Evolutionary conservation across 2,888 invertebrate species (phyloP).

Genomic region (Parascotia fuliginaria): DNA sequence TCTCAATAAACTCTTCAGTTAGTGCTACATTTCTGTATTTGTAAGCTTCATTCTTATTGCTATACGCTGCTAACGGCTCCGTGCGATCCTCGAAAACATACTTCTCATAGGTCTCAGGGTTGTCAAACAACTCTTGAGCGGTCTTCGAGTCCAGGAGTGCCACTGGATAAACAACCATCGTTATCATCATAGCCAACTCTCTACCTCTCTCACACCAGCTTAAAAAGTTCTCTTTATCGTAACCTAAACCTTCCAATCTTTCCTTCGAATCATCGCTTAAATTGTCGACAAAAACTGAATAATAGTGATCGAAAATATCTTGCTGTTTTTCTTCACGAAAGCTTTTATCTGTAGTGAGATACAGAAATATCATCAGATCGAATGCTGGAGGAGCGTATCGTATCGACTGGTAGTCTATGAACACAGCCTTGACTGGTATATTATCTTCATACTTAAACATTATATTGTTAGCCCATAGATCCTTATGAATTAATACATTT

Average conservation of each 20-base stretch:
- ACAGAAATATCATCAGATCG: conserved; percentile 63
- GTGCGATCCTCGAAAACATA: conserved; percentile 46
- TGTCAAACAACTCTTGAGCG: conserved; percentile 47
- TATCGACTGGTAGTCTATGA: conserved; percentile 71
- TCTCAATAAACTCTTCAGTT: conserved; percentile 62
- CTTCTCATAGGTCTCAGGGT: conserved; percentile 49
- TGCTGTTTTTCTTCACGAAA: conserved; percentile 59
- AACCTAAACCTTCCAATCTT: conserved; percentile 49
- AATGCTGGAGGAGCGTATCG: conserved; percentile 71
- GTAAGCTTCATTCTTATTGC: conserved; percentile 40
- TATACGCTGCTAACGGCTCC: conserved; percentile 47
- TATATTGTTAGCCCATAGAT: conserved; percentile 73
- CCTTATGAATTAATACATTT: conserved; percentile 69
- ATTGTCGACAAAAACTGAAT: conserved; percentile 47
- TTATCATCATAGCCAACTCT: conserved; percentile 47
- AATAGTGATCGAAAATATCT: conserved; percentile 57
- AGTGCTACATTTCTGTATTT: conserved; percentile 51
- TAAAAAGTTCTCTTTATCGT: conserved; percentile 45
- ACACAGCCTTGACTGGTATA: conserved; percentile 54
- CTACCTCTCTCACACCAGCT: conserved; percentile 50
- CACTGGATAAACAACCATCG: conserved; percentile 44
- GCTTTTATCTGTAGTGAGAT: conserved; percentile 56
- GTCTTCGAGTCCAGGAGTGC: conserved; percentile 49
- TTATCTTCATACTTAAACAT: conserved; percentile 63
- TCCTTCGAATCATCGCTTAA: conserved; percentile 48